These are phyloP conservation scores for Chesias legatella DNA, from an alignment of 2,888 invertebrate species.

Conservation along the genomic window DNA sequence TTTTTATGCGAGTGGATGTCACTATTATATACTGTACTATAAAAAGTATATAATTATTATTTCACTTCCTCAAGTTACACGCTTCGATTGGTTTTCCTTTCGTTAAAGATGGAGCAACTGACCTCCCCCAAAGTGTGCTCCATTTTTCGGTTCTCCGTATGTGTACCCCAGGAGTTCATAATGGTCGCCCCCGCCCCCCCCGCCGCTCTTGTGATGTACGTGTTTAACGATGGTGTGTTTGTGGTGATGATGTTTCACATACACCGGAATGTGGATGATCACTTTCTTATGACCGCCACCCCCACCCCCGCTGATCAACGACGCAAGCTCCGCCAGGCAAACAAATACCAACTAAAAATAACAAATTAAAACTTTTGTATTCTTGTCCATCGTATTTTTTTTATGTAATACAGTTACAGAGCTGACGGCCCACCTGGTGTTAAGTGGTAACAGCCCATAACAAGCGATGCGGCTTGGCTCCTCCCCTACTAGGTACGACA, in stretches of 20 bases:
- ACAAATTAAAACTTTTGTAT: conserved; percentile 7
- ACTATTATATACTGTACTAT: too few relatives aligned
- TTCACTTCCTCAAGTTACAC: too few relatives aligned
- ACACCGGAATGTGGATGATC: conserved; percentile 88
- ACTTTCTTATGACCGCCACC: conserved; percentile 84
- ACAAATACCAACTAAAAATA: conserved; percentile 57
- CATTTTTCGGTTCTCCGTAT: conserved; percentile 81
- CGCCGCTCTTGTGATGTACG: conserved; percentile 82
- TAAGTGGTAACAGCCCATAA: too few relatives aligned
- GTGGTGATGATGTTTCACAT: conserved; percentile 88
- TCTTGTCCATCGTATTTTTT: background rate
- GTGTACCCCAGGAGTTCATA: conserved; percentile 86
- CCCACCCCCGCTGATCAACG: conserved; percentile 66
- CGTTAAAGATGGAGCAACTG: too few relatives aligned
- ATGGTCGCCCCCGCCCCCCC: conserved; percentile 80
- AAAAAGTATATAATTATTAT: too few relatives aligned
- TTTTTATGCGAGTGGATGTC: too few relatives aligned
- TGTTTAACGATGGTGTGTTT: conserved; percentile 89
- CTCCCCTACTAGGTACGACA: too few relatives aligned
- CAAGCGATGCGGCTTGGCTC: too few relatives aligned
- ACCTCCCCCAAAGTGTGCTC: conserved; percentile 73
- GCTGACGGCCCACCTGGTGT: too few relatives aligned
- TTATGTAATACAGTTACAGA: too few relatives aligned
- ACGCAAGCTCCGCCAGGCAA: conserved; percentile 59
- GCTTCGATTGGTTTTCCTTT: too few relatives aligned